Evolutionary conservation across 2,888 invertebrate species (phyloP), one percentile per base, ranked within the genome.

Genomic region (Mallateleia sp.): DNA sequence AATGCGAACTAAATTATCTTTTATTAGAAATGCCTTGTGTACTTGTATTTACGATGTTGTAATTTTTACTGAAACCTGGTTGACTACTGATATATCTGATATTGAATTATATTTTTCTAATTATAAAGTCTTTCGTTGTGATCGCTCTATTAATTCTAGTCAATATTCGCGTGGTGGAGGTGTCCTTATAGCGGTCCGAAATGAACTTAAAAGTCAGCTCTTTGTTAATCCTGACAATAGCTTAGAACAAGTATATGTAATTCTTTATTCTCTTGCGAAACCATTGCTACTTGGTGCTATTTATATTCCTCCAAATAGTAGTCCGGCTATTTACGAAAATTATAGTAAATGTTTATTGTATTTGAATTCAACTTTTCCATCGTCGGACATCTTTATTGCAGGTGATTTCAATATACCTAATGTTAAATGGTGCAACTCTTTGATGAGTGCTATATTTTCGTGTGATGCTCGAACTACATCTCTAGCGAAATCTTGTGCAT

Each of bases 161-260:
- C 2, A 6, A 18, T 18, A 20, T 50, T 7, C 2, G 18, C 8
- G 50, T 7, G 50, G 50, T 50, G 50, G 50, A 1, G 50, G 50
- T 50, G 50, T 50, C 11, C 50, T 50, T 18, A 50, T 50, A 7
- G 50, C 50, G 3, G 18, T 50, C 18, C 50, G 50, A 18, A 18
- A 50, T 11, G 6, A 18, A 20, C 7, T 50, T 50, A 7, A 18
- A 3, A 18, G 50, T 50, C 22, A 20, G 1, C 1, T 20, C 18
- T 2, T 50, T 7, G 18, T 18, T 18, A 50, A 50, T 50, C 50
- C 50, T 2, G 50, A 50, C 18, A 18, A 3, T 11, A 7, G 5
- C 4, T 50, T 50, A 50, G 58, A 58, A 32, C 58, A 58, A 58
- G 18, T 54, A 8, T 54, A 24, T 54, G 54, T 58, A 9, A 8